Base-by-base conservation (phyloP, 2,113 vertebrate genomes). In the Xiphias gladius region DNA sequence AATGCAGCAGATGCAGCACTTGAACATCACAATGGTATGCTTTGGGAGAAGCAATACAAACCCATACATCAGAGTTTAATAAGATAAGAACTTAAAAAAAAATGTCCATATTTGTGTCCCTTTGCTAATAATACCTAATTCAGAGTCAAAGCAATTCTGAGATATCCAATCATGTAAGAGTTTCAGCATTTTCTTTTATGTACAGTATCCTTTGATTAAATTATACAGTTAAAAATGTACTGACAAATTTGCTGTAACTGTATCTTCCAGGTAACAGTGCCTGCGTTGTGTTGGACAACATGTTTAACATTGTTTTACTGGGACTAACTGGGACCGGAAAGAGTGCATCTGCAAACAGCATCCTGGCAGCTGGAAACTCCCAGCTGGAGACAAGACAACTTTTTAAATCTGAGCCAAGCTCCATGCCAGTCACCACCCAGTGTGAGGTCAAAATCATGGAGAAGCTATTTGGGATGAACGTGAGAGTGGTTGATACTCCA, bases 311-410 rank as follows among this genome's bases (percentile, higher is more conserved):
- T 0, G 26, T 88, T 46, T 64, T 88, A 19, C 48, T 88, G 28
- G 86, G 86, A 2, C 32, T 35, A 7, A 76, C 12, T 1, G 85
- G 85, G 14, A 83, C 85, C 0, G 80, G 81, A 26, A 88, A 88
- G 62, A 88, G 83, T 28, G 77, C 86, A 14, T 76, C 81, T 52
- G 86, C 41, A 58, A 90, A 86, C 63, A 84, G 86, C 66, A 82
- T 90, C 57, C 32, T 90, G 28, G 5, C 17, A 19, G 62, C 61
- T 14, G 50, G 24, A 7, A 32, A 22, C 11, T 4, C 58, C 9
- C 0, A 35, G 0, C 0, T 1, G 0, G 4, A 35, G 11, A 0
- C 48, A 61, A 22, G 1, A 1, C 5, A 66, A 0, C 17, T 7
- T 7, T 89, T 90, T 28, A 1, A 0, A 28, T 84, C 89, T n/a